phyloP scores from a whole-genome alignment of 2,888 invertebrate species.

The Atethmia centrago region DNA sequence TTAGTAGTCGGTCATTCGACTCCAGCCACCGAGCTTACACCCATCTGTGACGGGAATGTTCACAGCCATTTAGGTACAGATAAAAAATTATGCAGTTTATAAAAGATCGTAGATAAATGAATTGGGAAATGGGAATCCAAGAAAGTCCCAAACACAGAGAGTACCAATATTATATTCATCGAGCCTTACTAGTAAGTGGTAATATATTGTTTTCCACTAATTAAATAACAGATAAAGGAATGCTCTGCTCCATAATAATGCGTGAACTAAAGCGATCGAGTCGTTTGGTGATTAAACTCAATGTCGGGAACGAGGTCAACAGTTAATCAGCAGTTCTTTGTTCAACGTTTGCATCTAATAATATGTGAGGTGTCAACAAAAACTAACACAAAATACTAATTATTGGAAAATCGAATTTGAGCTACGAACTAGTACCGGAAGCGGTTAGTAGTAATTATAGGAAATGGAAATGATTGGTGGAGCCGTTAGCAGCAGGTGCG shows the following conservation, averaged over 20 bases:
- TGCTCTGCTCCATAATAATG: not conserved
- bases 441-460: slow-evolving; percentile 1
- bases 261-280: slow-evolving; percentile 3
- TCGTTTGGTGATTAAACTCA: slow-evolving; percentile 18
- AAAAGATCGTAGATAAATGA: not conserved
- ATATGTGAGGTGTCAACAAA: slow-evolving; percentile 19
- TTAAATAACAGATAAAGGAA: not conserved
- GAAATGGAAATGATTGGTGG: not conserved
- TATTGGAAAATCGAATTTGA: slow-evolving; percentile 7
- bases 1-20: not conserved
- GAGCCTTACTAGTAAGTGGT: not conserved
- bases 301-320: slow-evolving; percentile 28
- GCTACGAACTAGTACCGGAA: not conserved
- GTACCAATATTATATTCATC: not conserved
- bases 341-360: slow-evolving; percentile 18
- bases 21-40: not conserved
- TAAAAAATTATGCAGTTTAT: not conserved
- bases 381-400: slow-evolving; percentile 6
- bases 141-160: not conserved
- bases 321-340: slow-evolving; percentile 20
- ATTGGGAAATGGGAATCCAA: not conserved
- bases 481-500: not conserved
- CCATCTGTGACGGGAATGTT: not conserved
- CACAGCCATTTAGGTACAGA: not conserved
- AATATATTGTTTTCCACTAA: not conserved